Evolutionary conservation across 2,888 invertebrate species (phyloP).

Genomic region (Microdon myrmicae): DNA sequence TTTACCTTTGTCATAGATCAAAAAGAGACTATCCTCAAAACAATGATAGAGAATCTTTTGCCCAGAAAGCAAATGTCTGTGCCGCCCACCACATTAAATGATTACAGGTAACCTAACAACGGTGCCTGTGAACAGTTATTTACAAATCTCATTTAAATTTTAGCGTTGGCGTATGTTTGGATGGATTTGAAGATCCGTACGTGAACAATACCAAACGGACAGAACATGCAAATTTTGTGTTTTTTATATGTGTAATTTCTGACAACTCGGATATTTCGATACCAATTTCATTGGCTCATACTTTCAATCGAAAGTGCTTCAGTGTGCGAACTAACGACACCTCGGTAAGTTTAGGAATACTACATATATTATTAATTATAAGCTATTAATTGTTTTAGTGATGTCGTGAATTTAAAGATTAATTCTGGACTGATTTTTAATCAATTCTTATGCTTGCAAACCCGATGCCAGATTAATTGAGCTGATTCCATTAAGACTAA

Average conservation of each 20-base stretch:
- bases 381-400: too few relatives aligned
- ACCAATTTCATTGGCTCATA: conserved; percentile 71
- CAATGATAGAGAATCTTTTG: conserved; percentile 51
- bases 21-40: conserved; percentile 56
- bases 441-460: background rate
- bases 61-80: conserved; percentile 36
- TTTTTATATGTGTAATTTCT: conserved; percentile 59
- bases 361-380: background rate
- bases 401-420: too few relatives aligned
- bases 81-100: conserved; percentile 28
- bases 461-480: too few relatives aligned
- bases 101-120: conserved; percentile 54
- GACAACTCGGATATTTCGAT: conserved; percentile 66
- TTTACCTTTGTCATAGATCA: conserved; percentile 62
- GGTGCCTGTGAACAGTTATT: background rate
- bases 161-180: conserved; percentile 59
- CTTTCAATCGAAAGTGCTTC: conserved; percentile 69
- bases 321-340: conserved; percentile 66
- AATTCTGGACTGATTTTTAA: too few relatives aligned
- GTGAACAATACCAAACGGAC: conserved; percentile 55
- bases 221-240: conserved; percentile 59
- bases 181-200: conserved; percentile 60
- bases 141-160: background rate
- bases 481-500: too few relatives aligned
- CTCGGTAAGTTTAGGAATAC: conserved; percentile 58